Percentiles rank a stretch among this genome's conserved stretches.
Evolutionary conservation across 1,140 invertebrate genomes (phyloP).

Genomic region (Theocolax elegans): DNA sequence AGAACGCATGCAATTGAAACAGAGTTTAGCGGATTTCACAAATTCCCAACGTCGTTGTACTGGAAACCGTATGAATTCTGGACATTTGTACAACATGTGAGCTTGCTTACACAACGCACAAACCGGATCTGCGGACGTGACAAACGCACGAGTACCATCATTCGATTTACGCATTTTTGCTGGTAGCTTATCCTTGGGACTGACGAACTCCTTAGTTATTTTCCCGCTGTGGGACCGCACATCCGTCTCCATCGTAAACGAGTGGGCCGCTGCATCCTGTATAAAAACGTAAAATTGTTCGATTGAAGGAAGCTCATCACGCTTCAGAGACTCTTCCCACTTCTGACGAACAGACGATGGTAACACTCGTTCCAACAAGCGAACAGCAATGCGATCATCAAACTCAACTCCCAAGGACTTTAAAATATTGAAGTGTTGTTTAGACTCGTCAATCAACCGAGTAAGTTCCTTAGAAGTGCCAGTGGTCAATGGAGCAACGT

Average conservation of each 20-base stretch:
- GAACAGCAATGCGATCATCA: background rate
- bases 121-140: background rate
- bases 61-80: too few species aligned
- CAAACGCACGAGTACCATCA: background rate
- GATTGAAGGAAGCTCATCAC: background rate
- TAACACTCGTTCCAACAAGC: background rate
- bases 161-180: background rate
- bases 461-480: background rate
- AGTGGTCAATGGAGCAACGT: slow-evolving; percentile 11
- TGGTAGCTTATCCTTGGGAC: background rate
- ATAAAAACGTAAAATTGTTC: background rate
- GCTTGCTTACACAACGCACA: background rate
- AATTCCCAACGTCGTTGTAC: too few species aligned
- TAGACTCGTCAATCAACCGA: background rate
- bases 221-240: background rate
- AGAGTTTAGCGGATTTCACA: too few species aligned
- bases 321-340: background rate
- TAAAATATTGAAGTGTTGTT: background rate
- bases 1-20: too few species aligned
- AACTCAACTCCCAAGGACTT: background rate
- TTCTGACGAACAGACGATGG: background rate
- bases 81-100: background rate
- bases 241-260: background rate
- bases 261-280: background rate
- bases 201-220: background rate